Conservation (phyloP, 2,797 vertebrate species). For the Apodemus agrarius region DNA sequence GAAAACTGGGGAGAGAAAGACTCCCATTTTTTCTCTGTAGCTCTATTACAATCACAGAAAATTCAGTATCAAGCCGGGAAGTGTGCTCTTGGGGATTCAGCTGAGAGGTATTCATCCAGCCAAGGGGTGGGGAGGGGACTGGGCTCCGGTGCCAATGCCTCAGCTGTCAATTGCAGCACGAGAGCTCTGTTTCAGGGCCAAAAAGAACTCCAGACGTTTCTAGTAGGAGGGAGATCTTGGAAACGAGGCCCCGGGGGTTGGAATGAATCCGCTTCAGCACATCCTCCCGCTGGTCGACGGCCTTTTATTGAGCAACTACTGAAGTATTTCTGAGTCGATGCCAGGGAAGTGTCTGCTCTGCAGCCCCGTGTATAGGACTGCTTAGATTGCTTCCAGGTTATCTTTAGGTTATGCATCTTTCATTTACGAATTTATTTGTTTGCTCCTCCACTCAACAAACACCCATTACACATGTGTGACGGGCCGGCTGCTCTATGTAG, state of each 20-base stretch:
- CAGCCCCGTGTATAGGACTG: neutral
- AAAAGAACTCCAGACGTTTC: constrained; percentile 22
- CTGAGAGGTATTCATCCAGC: neutral
- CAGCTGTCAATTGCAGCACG: neutral
- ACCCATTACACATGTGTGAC: neutral
- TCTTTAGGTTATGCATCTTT: neutral
- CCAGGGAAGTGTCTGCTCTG: neutral
- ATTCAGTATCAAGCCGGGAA: neutral
- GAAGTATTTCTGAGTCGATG: constrained; percentile 21
- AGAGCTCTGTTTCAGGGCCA: neutral
- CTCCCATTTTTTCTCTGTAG: neutral
- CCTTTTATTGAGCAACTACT: constrained; percentile 63
- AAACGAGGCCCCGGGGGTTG: constrained; percentile 3
- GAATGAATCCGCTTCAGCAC: constrained; percentile 1
- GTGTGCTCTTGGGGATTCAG: neutral
- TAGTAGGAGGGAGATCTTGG: constrained; percentile 35
- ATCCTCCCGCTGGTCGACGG: neutral
- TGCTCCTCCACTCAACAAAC: constrained; percentile 33
- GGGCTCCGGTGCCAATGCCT: neutral
- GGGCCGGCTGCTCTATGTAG: neutral
- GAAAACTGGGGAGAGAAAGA: neutral
- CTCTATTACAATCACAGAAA: neutral
- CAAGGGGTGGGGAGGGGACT: neutral
- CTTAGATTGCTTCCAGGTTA: neutral
- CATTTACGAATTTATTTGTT: neutral